phyloP scores from a whole-genome alignment of 2,888 invertebrate species.

The Tridacna gigas region DNA sequence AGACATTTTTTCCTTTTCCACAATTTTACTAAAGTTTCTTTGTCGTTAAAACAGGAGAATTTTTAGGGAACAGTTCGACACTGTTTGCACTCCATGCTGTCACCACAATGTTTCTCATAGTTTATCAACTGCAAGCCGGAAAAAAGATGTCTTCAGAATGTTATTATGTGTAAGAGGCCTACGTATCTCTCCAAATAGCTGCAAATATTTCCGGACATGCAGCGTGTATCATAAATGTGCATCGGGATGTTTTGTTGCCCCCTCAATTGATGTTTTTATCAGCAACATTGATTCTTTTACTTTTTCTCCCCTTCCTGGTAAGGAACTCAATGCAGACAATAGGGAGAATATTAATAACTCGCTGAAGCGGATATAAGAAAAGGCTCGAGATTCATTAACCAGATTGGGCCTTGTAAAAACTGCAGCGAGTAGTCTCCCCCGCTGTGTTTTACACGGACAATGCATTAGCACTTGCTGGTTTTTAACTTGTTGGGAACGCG shows the following conservation, averaged over 20 bases:
- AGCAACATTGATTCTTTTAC: conserved; percentile 4
- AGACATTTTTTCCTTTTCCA: too few relatives aligned
- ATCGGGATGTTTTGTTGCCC: not conserved
- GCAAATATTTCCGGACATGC: not conserved
- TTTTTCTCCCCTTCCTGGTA: not conserved
- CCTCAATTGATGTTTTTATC: conserved; percentile 4
- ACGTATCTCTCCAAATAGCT: not conserved
- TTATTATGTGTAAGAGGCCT: too few relatives aligned
- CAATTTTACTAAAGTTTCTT: too few relatives aligned
- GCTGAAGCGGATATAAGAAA: conserved; percentile 10
- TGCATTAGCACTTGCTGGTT: conserved; percentile 66
- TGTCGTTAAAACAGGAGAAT: too few relatives aligned
- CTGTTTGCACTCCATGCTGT: too few relatives aligned
- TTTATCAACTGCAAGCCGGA: too few relatives aligned
- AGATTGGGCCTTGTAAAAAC: conserved; percentile 10
- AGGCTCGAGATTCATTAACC: conserved; percentile 2
- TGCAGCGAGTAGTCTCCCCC: conserved; percentile 29
- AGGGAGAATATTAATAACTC: not conserved
- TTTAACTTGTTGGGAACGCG: conserved; percentile 35
- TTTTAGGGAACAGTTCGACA: too few relatives aligned
- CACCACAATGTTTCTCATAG: too few relatives aligned
- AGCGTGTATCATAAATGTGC: conserved; percentile 14
- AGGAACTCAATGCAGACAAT: not conserved
- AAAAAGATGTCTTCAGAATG: too few relatives aligned
- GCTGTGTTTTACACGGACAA: conserved; percentile 60